phyloP scores from a whole-genome alignment of 2,113 vertebrate species.

The Xiphias gladius region DNA sequence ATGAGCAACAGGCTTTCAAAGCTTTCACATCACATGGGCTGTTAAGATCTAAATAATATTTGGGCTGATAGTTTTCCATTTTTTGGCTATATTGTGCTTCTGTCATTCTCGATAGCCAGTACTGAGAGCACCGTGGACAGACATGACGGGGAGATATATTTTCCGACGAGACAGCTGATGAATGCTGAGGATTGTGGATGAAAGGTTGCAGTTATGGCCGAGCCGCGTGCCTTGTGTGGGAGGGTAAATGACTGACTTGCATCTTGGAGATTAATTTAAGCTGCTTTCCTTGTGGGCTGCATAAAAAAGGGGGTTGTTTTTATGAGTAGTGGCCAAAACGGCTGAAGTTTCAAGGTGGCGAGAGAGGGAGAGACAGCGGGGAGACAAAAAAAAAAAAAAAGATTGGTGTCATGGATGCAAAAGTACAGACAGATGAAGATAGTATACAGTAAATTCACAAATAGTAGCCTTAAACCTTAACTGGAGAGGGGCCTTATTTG shows the following conservation, averaged over 20 bases:
- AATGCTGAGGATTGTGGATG: constrained; percentile 33
- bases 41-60: constrained; percentile 16
- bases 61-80: not conserved
- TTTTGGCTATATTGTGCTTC: constrained; percentile 3
- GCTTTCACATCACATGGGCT: constrained; percentile 12
- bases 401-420: not conserved
- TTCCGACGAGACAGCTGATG: constrained; percentile 26
- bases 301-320: constrained; percentile 33
- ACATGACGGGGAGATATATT: constrained; percentile 7
- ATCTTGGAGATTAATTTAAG: constrained; percentile 77
- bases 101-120: not conserved
- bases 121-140: not conserved
- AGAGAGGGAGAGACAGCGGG: not conserved
- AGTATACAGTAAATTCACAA: not conserved
- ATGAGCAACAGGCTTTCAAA: constrained; percentile 11
- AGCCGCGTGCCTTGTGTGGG: constrained; percentile 30
- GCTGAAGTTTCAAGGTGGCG: constrained; percentile 56
- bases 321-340: constrained; percentile 52
- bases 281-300: constrained; percentile 65
- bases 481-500: not conserved
- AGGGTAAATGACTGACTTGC: constrained; percentile 57
- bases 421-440: constrained; percentile 8
- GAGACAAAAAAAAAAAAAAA: constrained; percentile 35
- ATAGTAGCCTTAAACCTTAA: not conserved
- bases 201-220: constrained; percentile 25